These are phyloP conservation scores for Melitaea cinxia DNA, from an alignment of 1,140 invertebrate species.

Conservation along the genomic window DNA sequence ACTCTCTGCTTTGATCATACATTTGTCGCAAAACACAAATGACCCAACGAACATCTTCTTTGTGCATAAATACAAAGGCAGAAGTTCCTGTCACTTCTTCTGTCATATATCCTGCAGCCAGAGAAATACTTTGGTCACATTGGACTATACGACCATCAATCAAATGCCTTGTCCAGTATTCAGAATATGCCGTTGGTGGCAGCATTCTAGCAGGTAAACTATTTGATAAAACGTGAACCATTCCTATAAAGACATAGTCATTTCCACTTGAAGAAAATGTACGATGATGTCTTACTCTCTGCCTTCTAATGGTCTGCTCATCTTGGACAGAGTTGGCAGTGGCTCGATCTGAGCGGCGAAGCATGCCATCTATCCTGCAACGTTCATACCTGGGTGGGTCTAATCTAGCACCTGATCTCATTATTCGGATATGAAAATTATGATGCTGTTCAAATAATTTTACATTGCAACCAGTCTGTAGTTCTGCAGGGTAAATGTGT, in stretches of 20 bases:
- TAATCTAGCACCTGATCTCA: constrained; percentile 84
- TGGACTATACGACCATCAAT: constrained; percentile 93
- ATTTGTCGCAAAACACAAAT: constrained; percentile 92
- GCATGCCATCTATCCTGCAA: constrained; percentile 84
- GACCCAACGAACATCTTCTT: constrained; percentile 92
- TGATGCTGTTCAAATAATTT: constrained; percentile 75
- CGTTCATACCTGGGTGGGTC: constrained; percentile 88
- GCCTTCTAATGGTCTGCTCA: constrained; percentile 79
- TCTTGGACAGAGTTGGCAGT: constrained; percentile 72
- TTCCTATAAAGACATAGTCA: constrained; percentile 86
- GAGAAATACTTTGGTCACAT: constrained; percentile 93
- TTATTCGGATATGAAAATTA: constrained; percentile 83
- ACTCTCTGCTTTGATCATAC: constrained; percentile 90
- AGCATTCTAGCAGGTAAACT: constrained; percentile 87
- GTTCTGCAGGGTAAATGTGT: constrained; percentile 85
- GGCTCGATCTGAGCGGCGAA: constrained; percentile 81
- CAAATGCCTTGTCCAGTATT: constrained; percentile 93
- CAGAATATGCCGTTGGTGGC: constrained; percentile 87
- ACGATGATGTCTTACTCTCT: constrained; percentile 78
- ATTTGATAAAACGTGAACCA: constrained; percentile 86
- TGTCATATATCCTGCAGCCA: constrained; percentile 92
- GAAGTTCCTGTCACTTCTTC: constrained; percentile 91
- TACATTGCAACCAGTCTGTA: constrained; percentile 60
- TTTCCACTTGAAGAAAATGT: constrained; percentile 82
- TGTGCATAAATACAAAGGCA: constrained; percentile 93